phyloP scores from a whole-genome alignment of 2,797 vertebrate species.

The Echeneis naucrates region DNA sequence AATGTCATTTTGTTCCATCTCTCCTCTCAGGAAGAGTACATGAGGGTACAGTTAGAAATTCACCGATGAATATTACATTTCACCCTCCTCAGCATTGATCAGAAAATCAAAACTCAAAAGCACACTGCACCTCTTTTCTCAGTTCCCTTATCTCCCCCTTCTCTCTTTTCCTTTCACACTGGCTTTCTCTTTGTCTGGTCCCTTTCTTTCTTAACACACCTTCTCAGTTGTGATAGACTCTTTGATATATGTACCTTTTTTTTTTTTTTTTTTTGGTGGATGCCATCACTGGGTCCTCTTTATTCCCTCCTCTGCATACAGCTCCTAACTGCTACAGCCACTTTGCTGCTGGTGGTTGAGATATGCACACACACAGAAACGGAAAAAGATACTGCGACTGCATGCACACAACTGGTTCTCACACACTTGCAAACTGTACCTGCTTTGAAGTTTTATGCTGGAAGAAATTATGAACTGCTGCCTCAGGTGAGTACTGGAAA shows the following conservation, averaged over 20 bases:
- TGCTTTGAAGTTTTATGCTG: slow-evolving; percentile 58
- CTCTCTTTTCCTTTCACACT: slow-evolving; percentile 37
- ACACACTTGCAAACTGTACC: slow-evolving; percentile 15
- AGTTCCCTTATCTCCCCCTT: background rate
- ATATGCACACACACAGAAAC: slow-evolving; percentile 56
- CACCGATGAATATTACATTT: slow-evolving; percentile 63
- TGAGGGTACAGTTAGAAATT: slow-evolving; percentile 34
- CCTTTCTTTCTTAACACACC: slow-evolving; percentile 52
- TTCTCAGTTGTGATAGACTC: slow-evolving; percentile 60
- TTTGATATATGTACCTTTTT: slow-evolving; percentile 53
- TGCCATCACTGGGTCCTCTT: slow-evolving; percentile 72
- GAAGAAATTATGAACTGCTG: slow-evolving; percentile 77
- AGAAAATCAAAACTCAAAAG: slow-evolving; percentile 64
- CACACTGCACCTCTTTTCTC: slow-evolving; percentile 37
- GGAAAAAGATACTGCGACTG: slow-evolving; percentile 46
- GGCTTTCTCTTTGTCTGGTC: slow-evolving; percentile 53
- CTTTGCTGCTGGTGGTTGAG: slow-evolving; percentile 64
- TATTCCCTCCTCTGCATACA: slow-evolving; percentile 72
- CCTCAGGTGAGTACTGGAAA: slow-evolving; percentile 75
- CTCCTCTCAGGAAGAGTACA: slow-evolving; percentile 14
- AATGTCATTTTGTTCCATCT: slow-evolving; percentile 39
- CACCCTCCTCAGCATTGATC: slow-evolving; percentile 66
- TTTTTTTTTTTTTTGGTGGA: slow-evolving; percentile 41
- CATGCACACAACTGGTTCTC: slow-evolving; percentile 28
- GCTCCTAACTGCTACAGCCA: slow-evolving; percentile 68